phyloP scores from a whole-genome alignment of 2,113 vertebrate species.

The Mastomys natalensis region DNA sequence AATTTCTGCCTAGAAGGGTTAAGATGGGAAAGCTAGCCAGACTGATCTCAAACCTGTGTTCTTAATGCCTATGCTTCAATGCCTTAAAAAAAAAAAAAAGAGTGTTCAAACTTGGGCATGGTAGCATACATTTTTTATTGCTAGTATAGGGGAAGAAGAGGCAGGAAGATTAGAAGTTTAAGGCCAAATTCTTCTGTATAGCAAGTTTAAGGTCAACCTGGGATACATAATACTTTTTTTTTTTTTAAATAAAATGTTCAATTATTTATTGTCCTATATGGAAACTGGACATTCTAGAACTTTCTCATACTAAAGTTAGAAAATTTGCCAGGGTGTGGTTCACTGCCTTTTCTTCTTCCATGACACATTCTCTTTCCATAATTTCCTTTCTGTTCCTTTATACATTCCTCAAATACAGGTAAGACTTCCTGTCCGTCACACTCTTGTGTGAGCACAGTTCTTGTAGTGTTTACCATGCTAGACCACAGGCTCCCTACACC shows the following conservation, averaged over 20 bases:
- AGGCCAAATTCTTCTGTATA: background rate
- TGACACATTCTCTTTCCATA: background rate
- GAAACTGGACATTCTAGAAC: background rate
- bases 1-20: background rate
- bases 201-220: background rate
- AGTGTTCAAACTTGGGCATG: background rate
- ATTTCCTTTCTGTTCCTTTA: background rate
- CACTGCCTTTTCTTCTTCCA: background rate
- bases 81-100: background rate
- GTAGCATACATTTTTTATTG: background rate
- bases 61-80: background rate
- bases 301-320: background rate
- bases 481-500: background rate
- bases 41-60: background rate
- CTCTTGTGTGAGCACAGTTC: too few relatives aligned
- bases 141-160: background rate
- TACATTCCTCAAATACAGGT: background rate
- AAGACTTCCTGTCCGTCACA: background rate
- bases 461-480: background rate
- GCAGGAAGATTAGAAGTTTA: background rate
- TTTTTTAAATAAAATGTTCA: background rate
- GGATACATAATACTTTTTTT: background rate
- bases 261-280: background rate
- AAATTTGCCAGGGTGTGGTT: background rate
- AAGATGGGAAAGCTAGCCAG: background rate